Evolutionary conservation across 2,888 invertebrate genomes (phyloP), one percentile per base, ranked within the genome.

Genomic region (Dione vanillae): DNA sequence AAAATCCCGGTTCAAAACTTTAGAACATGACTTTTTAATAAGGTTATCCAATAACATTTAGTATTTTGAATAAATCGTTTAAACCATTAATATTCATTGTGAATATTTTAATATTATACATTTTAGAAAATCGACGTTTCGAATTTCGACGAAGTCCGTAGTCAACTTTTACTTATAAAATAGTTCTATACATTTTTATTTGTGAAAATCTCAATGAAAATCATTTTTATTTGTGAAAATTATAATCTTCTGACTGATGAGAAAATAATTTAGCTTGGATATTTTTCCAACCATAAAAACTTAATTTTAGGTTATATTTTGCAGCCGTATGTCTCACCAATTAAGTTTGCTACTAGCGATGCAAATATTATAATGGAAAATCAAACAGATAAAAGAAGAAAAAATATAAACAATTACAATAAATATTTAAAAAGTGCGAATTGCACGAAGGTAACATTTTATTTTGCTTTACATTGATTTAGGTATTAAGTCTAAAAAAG

Each of bases 251-350:
- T 27, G 2, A 5, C 5, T 14, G 1, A 27, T n/a, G 20, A 43
- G 27, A 27, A 43, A n/a, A n/a, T 14, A 45, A 9, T 9, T 45
- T 45, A n/a, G n/a, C 1, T 14, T 20, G 10, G 1, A 37, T 19
- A 40, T 37, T 20, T 59, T 49, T 62, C 20, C 58, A 67, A 66
- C 58, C 10, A 45, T 41, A 40, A 62, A 51, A 78, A 84, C 85
- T 84, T 77, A 88, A 91, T 91, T 93, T 83, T 91, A 93, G 92
- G 91, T 88, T 74, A 88, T 89, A 85, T 89, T 89, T 92, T 93
- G 89, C 92, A 93, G 92, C 91, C 89, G 77, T 92, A 88, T 86
- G 87, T 91, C 79, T 90, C 87, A 74, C 92, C 92, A 79, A 85
- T 92, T 84, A 88, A 88, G 74, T 90, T 81, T 84, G 82, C 78